These are phyloP conservation scores for Ariolimax columbianus DNA, from an alignment of 2,888 invertebrate species.

Conservation along the genomic window DNA sequence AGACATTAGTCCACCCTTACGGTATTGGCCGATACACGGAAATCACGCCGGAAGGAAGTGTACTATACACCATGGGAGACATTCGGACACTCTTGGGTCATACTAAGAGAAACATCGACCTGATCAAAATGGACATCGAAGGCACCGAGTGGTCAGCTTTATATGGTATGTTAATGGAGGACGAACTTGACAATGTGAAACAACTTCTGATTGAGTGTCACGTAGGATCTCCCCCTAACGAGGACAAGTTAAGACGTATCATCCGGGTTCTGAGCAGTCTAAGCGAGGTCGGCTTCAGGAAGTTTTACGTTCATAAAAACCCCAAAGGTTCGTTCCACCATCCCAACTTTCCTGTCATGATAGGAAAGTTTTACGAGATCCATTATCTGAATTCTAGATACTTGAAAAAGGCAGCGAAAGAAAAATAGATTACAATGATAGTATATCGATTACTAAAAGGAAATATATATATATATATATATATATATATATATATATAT, in stretches of 20 bases:
- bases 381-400: conserved; percentile 43
- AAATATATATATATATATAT: too few relatives aligned
- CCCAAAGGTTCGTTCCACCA: conserved; percentile 44
- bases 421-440: too few relatives aligned
- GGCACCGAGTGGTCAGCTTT: conserved; percentile 37
- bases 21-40: conserved; percentile 33
- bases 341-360: conserved; percentile 41
- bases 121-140: conserved; percentile 40
- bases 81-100: conserved; percentile 38
- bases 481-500: too few relatives aligned
- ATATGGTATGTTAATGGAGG: not conserved
- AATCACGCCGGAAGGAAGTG: conserved; percentile 21
- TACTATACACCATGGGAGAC: conserved; percentile 36
- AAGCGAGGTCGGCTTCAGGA: conserved; percentile 31
- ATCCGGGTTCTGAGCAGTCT: conserved; percentile 16
- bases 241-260: conserved; percentile 8
- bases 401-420: not conserved
- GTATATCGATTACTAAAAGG: too few relatives aligned
- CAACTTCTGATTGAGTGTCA: conserved; percentile 43
- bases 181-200: conserved; percentile 35
- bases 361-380: conserved; percentile 36
- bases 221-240: conserved; percentile 26
- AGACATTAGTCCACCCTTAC: conserved; percentile 29
- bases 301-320: conserved; percentile 47
- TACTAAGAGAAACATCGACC: conserved; percentile 19